A percentile compares a stretch with the other conserved stretches of the same genome.
Evolutionary conservation across 2,797 vertebrate species (phyloP).

Genomic region (Sebastes trivittatus): DNA sequence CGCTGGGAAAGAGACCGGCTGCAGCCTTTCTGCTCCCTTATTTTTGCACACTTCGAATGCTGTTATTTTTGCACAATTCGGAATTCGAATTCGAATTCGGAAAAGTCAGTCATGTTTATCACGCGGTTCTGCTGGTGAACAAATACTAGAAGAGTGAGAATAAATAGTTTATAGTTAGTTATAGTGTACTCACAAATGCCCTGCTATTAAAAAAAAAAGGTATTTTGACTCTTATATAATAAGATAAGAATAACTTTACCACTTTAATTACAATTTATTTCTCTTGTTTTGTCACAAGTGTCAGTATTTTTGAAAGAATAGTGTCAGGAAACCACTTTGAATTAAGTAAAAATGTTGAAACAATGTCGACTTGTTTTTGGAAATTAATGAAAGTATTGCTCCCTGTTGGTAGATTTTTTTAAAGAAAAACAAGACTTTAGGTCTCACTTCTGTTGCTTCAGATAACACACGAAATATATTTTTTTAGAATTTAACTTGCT

Average conservation of each 20-base stretch:
- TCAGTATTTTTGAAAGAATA: background rate
- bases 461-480: background rate
- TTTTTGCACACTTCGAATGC: constrained; percentile 1
- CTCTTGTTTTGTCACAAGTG: background rate
- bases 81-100: background rate
- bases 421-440: background rate
- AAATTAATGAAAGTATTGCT: constrained; percentile 4
- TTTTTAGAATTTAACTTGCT: background rate
- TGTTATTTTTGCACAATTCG: constrained; percentile 11
- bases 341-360: background rate
- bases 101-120: background rate
- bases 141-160: background rate
- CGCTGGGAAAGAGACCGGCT: background rate
- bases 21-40: background rate
- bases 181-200: background rate
- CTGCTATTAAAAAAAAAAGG: background rate
- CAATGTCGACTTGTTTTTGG: background rate
- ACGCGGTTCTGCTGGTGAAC: constrained; percentile 6
- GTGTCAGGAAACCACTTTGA: background rate
- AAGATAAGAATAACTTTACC: constrained; percentile 9
- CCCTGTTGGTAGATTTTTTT: background rate
- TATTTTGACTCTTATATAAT: background rate
- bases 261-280: constrained; percentile 9
- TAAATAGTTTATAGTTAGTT: background rate
- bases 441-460: background rate